These are phyloP conservation scores for Poecilia picta DNA, from an alignment of 2,797 vertebrate species.

Conservation along the genomic window DNA sequence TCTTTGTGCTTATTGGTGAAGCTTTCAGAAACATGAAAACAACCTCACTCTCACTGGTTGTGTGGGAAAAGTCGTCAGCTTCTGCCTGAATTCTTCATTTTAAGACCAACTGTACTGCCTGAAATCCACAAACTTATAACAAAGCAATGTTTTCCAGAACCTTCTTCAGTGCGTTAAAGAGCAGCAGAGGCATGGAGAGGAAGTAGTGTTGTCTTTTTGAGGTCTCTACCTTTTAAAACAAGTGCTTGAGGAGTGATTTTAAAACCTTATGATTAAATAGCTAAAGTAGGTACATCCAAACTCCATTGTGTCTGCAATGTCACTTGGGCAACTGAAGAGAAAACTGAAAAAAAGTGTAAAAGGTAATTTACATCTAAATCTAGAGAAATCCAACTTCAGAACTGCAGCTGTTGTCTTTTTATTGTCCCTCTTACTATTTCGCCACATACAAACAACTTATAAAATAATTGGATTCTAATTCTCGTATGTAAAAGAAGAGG, in stretches of 20 bases:
- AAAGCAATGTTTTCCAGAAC: neutral
- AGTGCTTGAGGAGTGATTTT: neutral
- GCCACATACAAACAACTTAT: neutral
- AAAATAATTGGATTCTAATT: neutral
- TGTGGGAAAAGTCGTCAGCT: constrained; percentile 22
- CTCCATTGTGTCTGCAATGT: neutral
- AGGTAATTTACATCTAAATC: neutral
- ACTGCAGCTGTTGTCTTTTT: neutral
- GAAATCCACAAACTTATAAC: constrained; percentile 1
- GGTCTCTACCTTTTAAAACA: constrained; percentile 3
- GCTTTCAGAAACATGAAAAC: constrained; percentile 1
- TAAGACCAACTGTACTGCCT: neutral
- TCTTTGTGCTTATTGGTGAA: constrained; percentile 36
- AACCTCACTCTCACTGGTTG: constrained; percentile 23
- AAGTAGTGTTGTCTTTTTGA: constrained; percentile 30
- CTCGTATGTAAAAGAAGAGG: neutral
- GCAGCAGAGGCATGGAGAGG: constrained; percentile 35
- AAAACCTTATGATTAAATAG: neutral
- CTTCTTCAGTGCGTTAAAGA: constrained; percentile 20
- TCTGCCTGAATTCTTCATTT: constrained; percentile 21
- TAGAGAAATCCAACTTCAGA: neutral
- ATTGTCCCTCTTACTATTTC: constrained; percentile 46
- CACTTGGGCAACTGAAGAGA: neutral
- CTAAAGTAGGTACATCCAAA: neutral
- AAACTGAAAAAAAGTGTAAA: neutral